Evolutionary conservation across 2,888 invertebrate species (phyloP).

Genomic region (Galeopsomyia nigrocyanea): DNA sequence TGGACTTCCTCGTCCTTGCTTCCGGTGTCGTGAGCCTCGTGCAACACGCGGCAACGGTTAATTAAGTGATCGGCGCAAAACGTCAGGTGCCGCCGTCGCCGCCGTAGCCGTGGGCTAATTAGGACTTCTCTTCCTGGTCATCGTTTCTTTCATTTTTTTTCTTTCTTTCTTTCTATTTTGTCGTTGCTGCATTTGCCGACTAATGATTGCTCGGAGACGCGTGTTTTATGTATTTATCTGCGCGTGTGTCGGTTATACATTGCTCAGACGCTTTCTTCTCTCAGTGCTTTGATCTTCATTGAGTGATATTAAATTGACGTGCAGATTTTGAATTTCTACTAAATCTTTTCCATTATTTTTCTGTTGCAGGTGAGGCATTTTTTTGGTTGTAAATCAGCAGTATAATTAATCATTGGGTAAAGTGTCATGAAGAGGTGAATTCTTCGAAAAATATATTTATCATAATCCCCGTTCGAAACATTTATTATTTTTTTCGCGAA

Average conservation of each 20-base stretch:
- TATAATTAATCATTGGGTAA: no score
- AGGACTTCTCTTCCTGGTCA: constrained; percentile 4
- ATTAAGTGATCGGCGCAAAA: constrained; percentile 39
- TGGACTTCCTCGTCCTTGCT: background rate
- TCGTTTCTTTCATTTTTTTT: no score
- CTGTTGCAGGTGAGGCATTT: constrained; percentile 28
- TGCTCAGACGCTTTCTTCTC: background rate
- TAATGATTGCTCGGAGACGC: background rate
- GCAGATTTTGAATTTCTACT: background rate
- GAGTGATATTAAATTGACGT: no score
- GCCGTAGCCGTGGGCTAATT: constrained; percentile 35
- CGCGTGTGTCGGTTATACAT: background rate
- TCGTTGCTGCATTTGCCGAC: background rate
- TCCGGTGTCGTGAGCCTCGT: constrained; percentile 44
- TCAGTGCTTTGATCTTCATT: background rate
- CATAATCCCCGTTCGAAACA: no score
- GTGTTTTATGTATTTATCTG: background rate
- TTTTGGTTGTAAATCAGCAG: no score
- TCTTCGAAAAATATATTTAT: no score
- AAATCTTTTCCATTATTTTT: constrained; percentile 1
- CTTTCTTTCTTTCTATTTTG: no score
- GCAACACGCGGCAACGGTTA: constrained; percentile 35
- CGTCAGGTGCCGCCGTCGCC: constrained; percentile 44
- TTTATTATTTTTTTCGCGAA: no score
- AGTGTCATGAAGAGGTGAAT: no score